Percentiles rank a stretch among this genome's conserved stretches.
These are phyloP conservation scores for Temnothorax rugatulus DNA, from an alignment of 2,888 invertebrate species.

Conservation along the genomic window DNA sequence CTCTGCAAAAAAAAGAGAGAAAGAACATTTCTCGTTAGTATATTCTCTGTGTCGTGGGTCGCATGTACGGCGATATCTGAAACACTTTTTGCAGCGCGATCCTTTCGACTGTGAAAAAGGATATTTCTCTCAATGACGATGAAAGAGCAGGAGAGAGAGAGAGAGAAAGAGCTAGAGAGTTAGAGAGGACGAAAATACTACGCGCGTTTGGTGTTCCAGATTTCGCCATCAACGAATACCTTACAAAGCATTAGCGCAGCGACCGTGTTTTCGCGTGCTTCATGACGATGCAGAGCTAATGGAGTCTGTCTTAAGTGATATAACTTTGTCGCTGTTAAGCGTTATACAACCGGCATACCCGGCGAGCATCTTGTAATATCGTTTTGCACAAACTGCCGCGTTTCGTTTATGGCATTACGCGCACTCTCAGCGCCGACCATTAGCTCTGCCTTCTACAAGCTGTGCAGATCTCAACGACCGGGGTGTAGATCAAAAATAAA, in stretches of 20 bases:
- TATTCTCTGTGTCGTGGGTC: constrained; percentile 12
- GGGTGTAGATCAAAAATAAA: constrained; percentile 4
- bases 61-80: constrained; percentile 58
- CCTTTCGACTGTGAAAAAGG: constrained; percentile 42
- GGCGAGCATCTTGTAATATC: constrained; percentile 49
- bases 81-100: constrained; percentile 51
- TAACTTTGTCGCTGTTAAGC: constrained; percentile 50
- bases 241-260: constrained; percentile 62
- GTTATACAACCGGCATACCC: neutral
- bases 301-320: constrained; percentile 55
- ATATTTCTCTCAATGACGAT: constrained; percentile 12
- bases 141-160: neutral
- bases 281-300: constrained; percentile 48
- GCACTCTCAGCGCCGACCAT: neutral
- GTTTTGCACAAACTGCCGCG: constrained; percentile 21
- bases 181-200: constrained; percentile 22
- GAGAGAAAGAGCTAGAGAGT: too few species aligned
- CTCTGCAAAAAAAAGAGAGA: constrained; percentile 90
- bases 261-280: constrained; percentile 43
- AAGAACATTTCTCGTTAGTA: constrained; percentile 70
- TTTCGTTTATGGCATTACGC: constrained; percentile 25
- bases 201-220: constrained; percentile 52
- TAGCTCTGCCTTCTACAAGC: constrained; percentile 16
- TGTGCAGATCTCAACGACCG: constrained; percentile 8
- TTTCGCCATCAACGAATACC: constrained; percentile 54